Percentiles rank a stretch among this genome's conserved stretches.
Conservation (phyloP, 2,797 vertebrate species). For the Esox masquinongy region DNA sequence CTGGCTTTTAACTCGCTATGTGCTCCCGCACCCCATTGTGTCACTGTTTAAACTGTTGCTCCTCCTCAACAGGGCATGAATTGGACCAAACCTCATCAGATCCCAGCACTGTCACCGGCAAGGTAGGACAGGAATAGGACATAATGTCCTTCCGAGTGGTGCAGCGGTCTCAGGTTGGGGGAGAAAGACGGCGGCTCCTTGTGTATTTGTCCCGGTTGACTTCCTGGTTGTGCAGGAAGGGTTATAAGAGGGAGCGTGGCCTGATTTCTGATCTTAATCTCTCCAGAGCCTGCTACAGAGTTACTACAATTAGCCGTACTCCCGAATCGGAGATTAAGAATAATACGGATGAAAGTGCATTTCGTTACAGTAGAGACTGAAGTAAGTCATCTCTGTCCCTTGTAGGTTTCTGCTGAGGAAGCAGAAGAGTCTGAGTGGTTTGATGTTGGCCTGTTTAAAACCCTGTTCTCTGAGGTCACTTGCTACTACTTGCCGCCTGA, state of each 20-base stretch:
- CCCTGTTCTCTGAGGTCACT: conserved; percentile 84
- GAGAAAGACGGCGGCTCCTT: too few relatives aligned
- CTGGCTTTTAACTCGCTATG: neutral
- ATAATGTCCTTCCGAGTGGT: too few relatives aligned
- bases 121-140: conserved; percentile 42
- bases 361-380: neutral
- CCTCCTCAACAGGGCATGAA: conserved; percentile 34
- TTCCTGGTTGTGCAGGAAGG: too few relatives aligned
- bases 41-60: neutral
- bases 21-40: neutral
- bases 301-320: too few relatives aligned
- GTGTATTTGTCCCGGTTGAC: too few relatives aligned
- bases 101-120: conserved; percentile 20
- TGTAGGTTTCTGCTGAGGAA: conserved; percentile 49
- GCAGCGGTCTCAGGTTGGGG: too few relatives aligned
- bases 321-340: too few relatives aligned
- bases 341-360: neutral
- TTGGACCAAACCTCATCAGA: conserved; percentile 14
- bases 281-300: too few relatives aligned
- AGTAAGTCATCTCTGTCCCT: neutral
- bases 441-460: conserved; percentile 92
- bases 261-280: too few relatives aligned
- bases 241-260: too few relatives aligned
- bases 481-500: conserved; percentile 88
- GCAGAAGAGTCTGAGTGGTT: conserved; percentile 81